Percentiles rank a stretch among this genome's conserved stretches.
Evolutionary conservation across 2,797 vertebrate genomes (phyloP).

Genomic region (Odontamblyopus lacepedii): DNA sequence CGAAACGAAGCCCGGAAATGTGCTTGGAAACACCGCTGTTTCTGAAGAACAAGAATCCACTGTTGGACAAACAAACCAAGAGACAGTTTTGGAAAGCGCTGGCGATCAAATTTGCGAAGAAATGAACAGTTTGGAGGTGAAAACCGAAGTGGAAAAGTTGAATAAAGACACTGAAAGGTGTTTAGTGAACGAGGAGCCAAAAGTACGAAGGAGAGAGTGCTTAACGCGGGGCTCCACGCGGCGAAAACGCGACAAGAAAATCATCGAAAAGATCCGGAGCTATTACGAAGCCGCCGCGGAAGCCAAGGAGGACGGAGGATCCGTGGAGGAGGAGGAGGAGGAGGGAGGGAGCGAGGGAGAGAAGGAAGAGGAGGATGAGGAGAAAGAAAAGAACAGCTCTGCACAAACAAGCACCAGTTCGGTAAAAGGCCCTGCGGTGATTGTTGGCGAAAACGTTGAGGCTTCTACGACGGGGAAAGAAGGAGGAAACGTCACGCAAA

Average conservation of each 20-base stretch:
- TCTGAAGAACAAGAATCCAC: conserved; percentile 9
- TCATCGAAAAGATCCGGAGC: conserved; percentile 82
- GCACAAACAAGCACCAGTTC: too few relatives aligned
- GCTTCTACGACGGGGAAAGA: neutral
- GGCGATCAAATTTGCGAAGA: neutral
- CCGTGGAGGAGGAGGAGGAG: conserved; percentile 34
- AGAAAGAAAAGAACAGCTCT: conserved; percentile 7
- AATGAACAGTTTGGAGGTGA: neutral
- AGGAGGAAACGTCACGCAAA: neutral
- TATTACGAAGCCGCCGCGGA: conserved; percentile 79
- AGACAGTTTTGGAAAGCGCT: neutral
- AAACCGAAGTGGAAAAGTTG: neutral
- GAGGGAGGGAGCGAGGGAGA: conserved; percentile 29
- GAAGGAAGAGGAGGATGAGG: conserved; percentile 48
- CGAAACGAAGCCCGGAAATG: neutral
- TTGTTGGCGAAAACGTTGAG: conserved; percentile 51
- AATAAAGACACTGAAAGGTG: neutral
- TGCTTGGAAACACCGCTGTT: neutral
- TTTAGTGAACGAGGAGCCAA: conserved; percentile 1
- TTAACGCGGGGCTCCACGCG: conserved; percentile 46
- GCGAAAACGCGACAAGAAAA: conserved; percentile 75
- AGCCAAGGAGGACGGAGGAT: conserved; percentile 54
- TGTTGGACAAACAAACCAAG: neutral
- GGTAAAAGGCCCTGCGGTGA: conserved; percentile 73
- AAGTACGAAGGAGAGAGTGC: conserved; percentile 7